Conservation (phyloP, 2,797 vertebrate genomes). For the Dermochelys coriacea region DNA sequence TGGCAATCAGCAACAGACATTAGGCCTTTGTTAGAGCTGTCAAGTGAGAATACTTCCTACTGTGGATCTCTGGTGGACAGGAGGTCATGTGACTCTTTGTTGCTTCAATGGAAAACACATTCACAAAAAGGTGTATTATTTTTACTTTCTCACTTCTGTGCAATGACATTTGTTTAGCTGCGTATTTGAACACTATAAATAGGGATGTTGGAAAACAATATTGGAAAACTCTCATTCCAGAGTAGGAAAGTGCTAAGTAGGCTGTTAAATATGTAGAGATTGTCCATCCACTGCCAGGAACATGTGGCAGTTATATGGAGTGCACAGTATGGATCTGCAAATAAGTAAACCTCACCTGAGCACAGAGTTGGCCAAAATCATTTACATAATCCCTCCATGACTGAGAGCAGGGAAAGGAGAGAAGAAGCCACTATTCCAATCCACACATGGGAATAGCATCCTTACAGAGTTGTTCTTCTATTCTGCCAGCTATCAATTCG, state of each 20-base stretch:
- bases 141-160: neutral
- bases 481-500: neutral
- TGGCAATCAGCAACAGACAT: conserved; percentile 2
- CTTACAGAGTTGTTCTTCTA: neutral
- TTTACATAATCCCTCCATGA: neutral
- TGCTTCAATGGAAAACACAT: conserved; percentile 32
- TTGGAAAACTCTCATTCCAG: neutral
- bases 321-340: neutral
- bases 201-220: neutral
- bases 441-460: conserved; percentile 43
- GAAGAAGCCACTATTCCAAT: conserved; percentile 15
- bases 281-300: neutral
- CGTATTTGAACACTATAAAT: neutral
- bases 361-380: neutral
- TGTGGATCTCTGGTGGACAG: neutral
- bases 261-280: conserved; percentile 13
- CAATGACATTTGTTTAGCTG: neutral
- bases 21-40: neutral
- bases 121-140: neutral
- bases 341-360: neutral
- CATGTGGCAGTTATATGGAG: neutral
- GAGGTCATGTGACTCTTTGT: neutral
- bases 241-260: neutral
- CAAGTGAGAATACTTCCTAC: neutral
- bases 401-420: neutral